Base-by-base conservation (phyloP, 2,797 vertebrate genomes). In the Sebastes vulpes region DNA sequence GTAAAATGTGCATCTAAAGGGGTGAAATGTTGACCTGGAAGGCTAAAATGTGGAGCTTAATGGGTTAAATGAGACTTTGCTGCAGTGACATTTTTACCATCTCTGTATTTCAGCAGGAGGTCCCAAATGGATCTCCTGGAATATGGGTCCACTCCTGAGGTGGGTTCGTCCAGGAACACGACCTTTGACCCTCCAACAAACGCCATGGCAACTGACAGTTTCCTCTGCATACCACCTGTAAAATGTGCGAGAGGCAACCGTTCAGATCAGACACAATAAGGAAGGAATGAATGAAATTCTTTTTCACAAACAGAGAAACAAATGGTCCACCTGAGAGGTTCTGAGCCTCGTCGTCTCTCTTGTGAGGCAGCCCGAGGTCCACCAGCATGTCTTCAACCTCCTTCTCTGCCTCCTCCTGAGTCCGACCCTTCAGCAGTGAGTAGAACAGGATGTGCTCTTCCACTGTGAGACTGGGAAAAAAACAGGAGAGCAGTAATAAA, bases 121-220 rank as follows among this genome's bases (percentile, higher is more conserved):
- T 99, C 98, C 98, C 99, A 99, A 89, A 99, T 99, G 1, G 98
- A 98, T 64, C 98, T 93, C 75, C 98, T 97, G 16, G 99, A 99
- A 84, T 99, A 99, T 0, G 99, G 98, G 86, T 99, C 99, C 53
- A 99, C 98, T 83, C 98, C 98, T 20, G 99, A 98, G 16, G 98
- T 99, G 38, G 98, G 99, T 73, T 99, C 99, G 52, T 99, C 99
- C 94, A 99, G 89, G 71, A 99, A 95, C 2, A 99, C 96, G 8
- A 99, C 97, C 87, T 98, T 98, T 26, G 98, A 97, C 32, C 98
- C 97, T 25, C 98, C 98, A 65, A 98, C 97, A 63, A 99, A 99
- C 4, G 98, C 98, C 92, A 99, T 97, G 77, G 98, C 98, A 53
- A 99, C 97, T 0, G 98, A 99, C 23, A 99, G 89, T 82, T 99